Conservation (phyloP, 2,888 invertebrate species). For the Plebejus argus region DNA sequence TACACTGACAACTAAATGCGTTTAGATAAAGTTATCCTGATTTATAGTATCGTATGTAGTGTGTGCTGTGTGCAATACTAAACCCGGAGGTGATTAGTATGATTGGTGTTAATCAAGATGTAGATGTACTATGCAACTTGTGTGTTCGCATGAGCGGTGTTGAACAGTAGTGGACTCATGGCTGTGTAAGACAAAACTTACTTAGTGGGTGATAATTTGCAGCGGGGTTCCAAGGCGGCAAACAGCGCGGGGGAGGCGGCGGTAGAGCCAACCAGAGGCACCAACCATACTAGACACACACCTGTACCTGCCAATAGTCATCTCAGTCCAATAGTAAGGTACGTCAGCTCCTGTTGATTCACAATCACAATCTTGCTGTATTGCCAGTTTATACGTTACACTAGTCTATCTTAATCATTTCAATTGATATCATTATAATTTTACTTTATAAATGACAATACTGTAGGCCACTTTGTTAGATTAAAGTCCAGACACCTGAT, state of each 20-base stretch:
- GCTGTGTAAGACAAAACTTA: neutral
- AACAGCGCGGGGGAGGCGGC: slow-evolving; percentile 89
- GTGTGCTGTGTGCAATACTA: slow-evolving; percentile 3
- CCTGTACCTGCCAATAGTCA: slow-evolving; percentile 73
- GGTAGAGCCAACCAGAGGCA: slow-evolving; percentile 91
- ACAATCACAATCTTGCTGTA: neutral
- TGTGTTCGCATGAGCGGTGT: slow-evolving; percentile 24
- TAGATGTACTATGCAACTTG: neutral
- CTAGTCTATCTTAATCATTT: neutral
- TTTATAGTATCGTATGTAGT: neutral
- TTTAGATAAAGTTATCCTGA: neutral
- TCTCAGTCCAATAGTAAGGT: slow-evolving; percentile 78
- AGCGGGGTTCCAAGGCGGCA: slow-evolving; percentile 89
- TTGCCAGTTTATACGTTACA: neutral
- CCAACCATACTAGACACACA: slow-evolving; percentile 87
- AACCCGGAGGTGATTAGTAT: neutral
- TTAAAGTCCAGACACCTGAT: neutral
- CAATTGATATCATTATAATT: neutral
- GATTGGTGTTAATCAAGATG: neutral
- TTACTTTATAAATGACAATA: too few species aligned
- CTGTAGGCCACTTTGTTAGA: too few species aligned
- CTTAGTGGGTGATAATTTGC: slow-evolving; percentile 47
- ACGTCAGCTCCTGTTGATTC: slow-evolving; percentile 32
- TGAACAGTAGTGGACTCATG: slow-evolving; percentile 7
- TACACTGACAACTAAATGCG: neutral